phyloP scores from a whole-genome alignment of 2,888 invertebrate species.

The Smittia sp. region DNA sequence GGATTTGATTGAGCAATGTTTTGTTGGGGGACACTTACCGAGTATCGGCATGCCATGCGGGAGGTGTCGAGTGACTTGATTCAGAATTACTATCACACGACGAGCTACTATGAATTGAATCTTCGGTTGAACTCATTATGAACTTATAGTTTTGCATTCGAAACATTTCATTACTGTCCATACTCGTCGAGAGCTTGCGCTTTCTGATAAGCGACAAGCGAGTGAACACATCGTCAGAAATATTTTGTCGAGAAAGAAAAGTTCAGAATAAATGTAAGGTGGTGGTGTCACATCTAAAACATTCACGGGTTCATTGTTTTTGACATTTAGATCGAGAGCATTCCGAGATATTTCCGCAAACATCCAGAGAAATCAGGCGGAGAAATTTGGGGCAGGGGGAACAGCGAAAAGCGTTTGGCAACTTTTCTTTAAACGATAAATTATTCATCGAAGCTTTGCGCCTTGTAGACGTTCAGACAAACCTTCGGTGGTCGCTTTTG shows the following conservation, averaged over 20 bases:
- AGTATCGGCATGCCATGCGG: conserved; percentile 64
- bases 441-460: no score
- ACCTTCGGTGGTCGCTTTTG: no score
- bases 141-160: conserved; percentile 55
- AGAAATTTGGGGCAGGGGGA: no score
- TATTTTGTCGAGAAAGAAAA: conserved; percentile 1
- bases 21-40: conserved; percentile 57
- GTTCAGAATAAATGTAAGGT: not conserved
- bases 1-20: not conserved
- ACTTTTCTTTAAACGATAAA: no score
- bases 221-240: conserved; percentile 6
- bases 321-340: conserved; percentile 1
- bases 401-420: not conserved
- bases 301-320: conserved; percentile 18
- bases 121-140: conserved; percentile 55
- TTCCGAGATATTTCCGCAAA: not conserved
- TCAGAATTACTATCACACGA: conserved; percentile 45
- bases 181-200: conserved; percentile 46
- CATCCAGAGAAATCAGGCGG: no score
- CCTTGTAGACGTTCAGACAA: no score
- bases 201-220: not conserved
- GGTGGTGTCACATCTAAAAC: not conserved
- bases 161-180: conserved; percentile 53
- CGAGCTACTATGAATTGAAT: conserved; percentile 50
- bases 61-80: conserved; percentile 46